Percentiles rank a stretch among this genome's conserved stretches.
These are phyloP conservation scores for Malacoctenus gilli DNA, from an alignment of 2,797 vertebrate species.

Conservation along the genomic window DNA sequence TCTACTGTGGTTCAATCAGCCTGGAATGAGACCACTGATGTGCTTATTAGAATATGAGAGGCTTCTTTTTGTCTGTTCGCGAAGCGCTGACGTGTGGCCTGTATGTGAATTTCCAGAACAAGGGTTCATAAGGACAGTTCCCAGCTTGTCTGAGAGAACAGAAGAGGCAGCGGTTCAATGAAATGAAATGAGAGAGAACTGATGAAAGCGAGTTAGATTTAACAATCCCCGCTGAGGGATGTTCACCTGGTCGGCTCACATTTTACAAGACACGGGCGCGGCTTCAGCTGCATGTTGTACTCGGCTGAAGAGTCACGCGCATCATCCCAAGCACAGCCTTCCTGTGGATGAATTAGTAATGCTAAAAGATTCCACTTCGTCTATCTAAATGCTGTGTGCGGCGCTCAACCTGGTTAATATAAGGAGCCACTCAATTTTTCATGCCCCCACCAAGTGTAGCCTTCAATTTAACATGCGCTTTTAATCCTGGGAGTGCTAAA, in stretches of 20 bases:
- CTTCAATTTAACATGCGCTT: constrained; percentile 98
- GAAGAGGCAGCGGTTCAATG: constrained; percentile 24
- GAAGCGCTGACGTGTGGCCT: constrained; percentile 18
- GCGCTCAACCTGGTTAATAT: constrained; percentile 85
- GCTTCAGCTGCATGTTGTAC: no score
- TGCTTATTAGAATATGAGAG: constrained; percentile 18
- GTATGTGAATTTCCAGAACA: constrained; percentile 27
- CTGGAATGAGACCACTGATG: constrained; percentile 41
- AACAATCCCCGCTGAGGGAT: constrained; percentile 47
- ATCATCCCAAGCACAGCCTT: constrained; percentile 53
- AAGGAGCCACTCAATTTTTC: constrained; percentile 95
- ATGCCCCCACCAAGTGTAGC: constrained; percentile 94
- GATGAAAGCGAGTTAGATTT: constrained; percentile 52
- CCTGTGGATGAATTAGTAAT: constrained; percentile 80
- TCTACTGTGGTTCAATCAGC: constrained; percentile 56
- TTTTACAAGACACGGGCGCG: constrained; percentile 31
- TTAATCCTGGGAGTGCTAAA: constrained; percentile 96
- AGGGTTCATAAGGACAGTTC: constrained; percentile 50
- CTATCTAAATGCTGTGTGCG: constrained; percentile 74
- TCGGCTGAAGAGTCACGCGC: constrained; percentile 31
- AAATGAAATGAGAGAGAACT: constrained; percentile 37
- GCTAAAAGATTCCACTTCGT: constrained; percentile 80
- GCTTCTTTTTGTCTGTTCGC: constrained; percentile 21
- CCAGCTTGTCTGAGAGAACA: constrained; percentile 25
- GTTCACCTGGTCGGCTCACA: constrained; percentile 36